Evolutionary conservation across 1,140 invertebrate genomes (phyloP).

Genomic region (Procambarus clarkii): DNA sequence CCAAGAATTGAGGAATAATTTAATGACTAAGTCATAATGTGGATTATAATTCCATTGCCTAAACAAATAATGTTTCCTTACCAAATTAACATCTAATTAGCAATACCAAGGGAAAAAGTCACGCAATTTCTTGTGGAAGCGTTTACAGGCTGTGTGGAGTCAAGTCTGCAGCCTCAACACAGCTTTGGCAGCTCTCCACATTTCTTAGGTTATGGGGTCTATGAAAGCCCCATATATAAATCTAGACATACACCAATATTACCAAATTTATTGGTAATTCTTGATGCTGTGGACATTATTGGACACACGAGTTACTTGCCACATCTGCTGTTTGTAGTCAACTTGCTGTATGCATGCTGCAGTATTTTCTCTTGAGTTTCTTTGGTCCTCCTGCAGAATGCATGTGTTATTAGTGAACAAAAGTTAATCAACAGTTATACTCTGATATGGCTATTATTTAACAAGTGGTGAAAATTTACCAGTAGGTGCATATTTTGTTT

Average conservation of each 20-base stretch:
- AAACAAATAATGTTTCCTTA: neutral
- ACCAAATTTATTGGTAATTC: constrained; percentile 26
- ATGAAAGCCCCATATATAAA: constrained; percentile 9
- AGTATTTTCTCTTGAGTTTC: constrained; percentile 13
- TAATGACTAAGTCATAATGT: neutral
- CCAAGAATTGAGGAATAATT: neutral
- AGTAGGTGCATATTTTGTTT: constrained; percentile 13
- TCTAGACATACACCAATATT: constrained; percentile 31
- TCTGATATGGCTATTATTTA: constrained; percentile 5
- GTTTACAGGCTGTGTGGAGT: neutral
- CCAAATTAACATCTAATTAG: neutral
- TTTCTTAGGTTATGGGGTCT: constrained; percentile 17
- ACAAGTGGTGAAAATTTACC: neutral
- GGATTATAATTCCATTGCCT: neutral
- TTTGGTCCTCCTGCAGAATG: constrained; percentile 11
- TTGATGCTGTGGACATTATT: constrained; percentile 58
- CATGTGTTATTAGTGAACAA: constrained; percentile 7
- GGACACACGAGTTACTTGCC: constrained; percentile 54
- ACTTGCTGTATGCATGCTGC: constrained; percentile 66
- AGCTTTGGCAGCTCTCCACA: constrained; percentile 16
- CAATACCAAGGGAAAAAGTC: neutral
- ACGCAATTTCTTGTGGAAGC: neutral
- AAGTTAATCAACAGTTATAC: neutral
- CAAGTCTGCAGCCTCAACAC: constrained; percentile 23
- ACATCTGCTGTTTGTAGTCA: constrained; percentile 64